Evolutionary conservation across 2,888 invertebrate species (phyloP).

Genomic region (Rhabditoides inermis): DNA sequence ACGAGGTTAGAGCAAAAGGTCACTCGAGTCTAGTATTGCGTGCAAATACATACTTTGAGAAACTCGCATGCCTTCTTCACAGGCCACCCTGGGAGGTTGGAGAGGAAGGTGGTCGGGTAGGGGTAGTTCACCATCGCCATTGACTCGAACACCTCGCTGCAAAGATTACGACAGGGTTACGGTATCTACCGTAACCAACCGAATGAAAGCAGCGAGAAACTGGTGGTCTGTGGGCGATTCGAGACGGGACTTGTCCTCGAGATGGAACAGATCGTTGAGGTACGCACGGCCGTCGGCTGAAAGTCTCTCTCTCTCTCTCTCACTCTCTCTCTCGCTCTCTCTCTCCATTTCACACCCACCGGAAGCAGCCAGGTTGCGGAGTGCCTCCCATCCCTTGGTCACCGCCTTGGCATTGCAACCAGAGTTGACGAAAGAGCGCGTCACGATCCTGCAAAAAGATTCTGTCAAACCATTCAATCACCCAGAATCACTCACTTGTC

Average conservation of each 20-base stretch:
- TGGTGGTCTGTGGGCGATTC: slow-evolving; percentile 31
- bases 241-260: slow-evolving; percentile 60
- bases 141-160: no score
- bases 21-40: no score
- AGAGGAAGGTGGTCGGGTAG: slow-evolving; percentile 73
- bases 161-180: not conserved
- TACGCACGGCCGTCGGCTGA: slow-evolving; percentile 65
- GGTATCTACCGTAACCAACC: slow-evolving; percentile 8
- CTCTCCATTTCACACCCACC: no score
- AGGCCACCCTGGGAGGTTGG: slow-evolving; percentile 66
- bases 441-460: slow-evolving; percentile 61
- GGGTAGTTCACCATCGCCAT: slow-evolving; percentile 95
- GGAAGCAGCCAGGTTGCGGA: slow-evolving; percentile 58
- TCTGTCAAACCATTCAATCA: not conserved
- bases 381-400: slow-evolving; percentile 68
- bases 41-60: no score
- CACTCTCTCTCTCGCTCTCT: no score
- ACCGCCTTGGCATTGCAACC: slow-evolving; percentile 62
- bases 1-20: no score
- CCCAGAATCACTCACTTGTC: slow-evolving; percentile 1
- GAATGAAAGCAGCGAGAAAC: slow-evolving; percentile 15
- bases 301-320: no score
- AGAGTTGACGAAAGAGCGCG: slow-evolving; percentile 66
- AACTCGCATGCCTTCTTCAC: slow-evolving; percentile 58
- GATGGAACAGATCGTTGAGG: slow-evolving; percentile 67